A percentile compares a stretch with the other conserved stretches of the same genome.
These are phyloP conservation scores for Oncorhynchus clarkii DNA, from an alignment of 2,113 vertebrate species.

Conservation along the genomic window DNA sequence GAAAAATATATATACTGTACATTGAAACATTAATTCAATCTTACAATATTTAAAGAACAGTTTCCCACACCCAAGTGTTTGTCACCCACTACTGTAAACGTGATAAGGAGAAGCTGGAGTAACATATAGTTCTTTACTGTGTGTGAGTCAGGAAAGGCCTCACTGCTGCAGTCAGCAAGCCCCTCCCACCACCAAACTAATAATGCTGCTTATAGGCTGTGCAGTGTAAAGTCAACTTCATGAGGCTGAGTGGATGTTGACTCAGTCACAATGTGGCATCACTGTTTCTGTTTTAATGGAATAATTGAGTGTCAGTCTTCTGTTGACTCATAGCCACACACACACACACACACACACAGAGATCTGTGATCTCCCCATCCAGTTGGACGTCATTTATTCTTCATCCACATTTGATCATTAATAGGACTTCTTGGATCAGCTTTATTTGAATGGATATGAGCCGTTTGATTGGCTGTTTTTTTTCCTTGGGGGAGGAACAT, in stretches of 20 bases:
- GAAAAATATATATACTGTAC: background rate
- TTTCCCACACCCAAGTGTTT: constrained; percentile 57
- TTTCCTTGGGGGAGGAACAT: constrained; percentile 58
- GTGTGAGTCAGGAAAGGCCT: constrained; percentile 46
- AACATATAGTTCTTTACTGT: background rate
- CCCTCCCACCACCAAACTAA: constrained; percentile 24
- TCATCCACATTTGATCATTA: constrained; percentile 48
- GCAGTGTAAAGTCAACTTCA: constrained; percentile 55
- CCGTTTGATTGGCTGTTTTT: constrained; percentile 59
- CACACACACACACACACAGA: constrained; percentile 2
- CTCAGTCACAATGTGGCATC: constrained; percentile 55
- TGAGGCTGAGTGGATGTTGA: constrained; percentile 56
- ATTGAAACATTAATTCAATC: background rate
- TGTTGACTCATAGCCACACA: constrained; percentile 56
- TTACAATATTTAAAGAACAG: constrained; percentile 62
- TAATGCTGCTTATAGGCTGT: constrained; percentile 61
- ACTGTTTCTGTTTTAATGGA: constrained; percentile 63
- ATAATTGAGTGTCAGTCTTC: constrained; percentile 65
- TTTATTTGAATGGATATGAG: constrained; percentile 77
- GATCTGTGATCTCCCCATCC: background rate
- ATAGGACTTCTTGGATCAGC: constrained; percentile 58
- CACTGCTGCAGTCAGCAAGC: constrained; percentile 61
- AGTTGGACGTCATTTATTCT: constrained; percentile 32
- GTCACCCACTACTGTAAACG: constrained; percentile 49
- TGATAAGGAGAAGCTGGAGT: background rate